These are phyloP conservation scores for Drepana arcuata DNA, from an alignment of 1,140 invertebrate species.

Conservation along the genomic window DNA sequence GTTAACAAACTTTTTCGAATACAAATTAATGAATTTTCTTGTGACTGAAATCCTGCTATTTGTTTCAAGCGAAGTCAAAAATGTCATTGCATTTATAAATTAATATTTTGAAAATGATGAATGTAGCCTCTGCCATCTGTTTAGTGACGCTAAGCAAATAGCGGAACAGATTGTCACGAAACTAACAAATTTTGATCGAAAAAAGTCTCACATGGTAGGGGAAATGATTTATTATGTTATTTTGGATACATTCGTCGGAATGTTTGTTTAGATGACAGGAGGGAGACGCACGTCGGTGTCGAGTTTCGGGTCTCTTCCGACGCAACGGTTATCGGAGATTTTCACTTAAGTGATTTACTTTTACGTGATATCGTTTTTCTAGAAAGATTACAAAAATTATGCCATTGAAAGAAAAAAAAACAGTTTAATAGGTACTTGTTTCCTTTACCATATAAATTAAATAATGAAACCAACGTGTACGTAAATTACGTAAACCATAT, in stretches of 20 bases:
- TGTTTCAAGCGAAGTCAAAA: constrained; percentile 27
- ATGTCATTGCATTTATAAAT: constrained; percentile 40
- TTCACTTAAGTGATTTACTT: too few relatives aligned
- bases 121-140: constrained; percentile 52
- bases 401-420: too few relatives aligned
- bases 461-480: too few relatives aligned
- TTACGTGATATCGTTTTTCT: too few relatives aligned
- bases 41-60: constrained; percentile 18
- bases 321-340: too few relatives aligned
- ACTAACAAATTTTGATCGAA: constrained; percentile 60
- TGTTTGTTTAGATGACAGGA: constrained; percentile 38
- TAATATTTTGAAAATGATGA: constrained; percentile 57
- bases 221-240: constrained; percentile 68
- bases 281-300: constrained; percentile 25
- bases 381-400: too few relatives aligned
- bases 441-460: too few relatives aligned
- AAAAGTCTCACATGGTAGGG: constrained; percentile 34
- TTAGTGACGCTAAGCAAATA: constrained; percentile 65
- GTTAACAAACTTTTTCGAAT: too few relatives aligned
- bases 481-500: too few relatives aligned
- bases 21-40: constrained; percentile 14
- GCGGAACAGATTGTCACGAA: constrained; percentile 68
- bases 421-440: too few relatives aligned
- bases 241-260: constrained; percentile 44
- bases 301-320: constrained; percentile 15